Percentiles rank a stretch among this genome's conserved stretches.
phyloP scores from a whole-genome alignment of 92 coral and sea anemone species.

The Siderastrea radians region DNA sequence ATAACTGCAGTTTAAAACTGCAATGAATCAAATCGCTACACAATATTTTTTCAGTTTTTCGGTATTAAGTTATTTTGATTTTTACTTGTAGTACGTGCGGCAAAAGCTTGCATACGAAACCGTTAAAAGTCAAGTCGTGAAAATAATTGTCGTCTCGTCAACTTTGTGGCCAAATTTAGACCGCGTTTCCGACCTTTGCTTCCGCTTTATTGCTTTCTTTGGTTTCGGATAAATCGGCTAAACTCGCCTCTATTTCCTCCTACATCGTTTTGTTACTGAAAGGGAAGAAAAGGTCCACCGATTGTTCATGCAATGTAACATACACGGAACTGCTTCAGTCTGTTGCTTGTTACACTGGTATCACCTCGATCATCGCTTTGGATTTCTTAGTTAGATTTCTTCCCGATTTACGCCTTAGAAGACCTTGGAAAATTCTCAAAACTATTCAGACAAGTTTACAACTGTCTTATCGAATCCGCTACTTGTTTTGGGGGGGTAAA shows the following conservation, averaged over 20 bases:
- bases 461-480: background rate
- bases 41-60: background rate
- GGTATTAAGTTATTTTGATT: background rate
- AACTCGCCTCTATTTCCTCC: constrained; percentile 16
- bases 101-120: background rate
- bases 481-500: background rate
- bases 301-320: background rate
- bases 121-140: constrained; percentile 7
- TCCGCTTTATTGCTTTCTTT: constrained; percentile 3
- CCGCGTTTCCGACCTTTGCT: constrained; percentile 15
- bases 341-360: background rate
- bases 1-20: too few relatives aligned
- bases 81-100: background rate
- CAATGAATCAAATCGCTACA: background rate
- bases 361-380: background rate
- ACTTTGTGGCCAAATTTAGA: constrained; percentile 41
- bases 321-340: background rate
- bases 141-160: constrained; percentile 23
- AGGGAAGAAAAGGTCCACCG: background rate
- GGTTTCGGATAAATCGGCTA: constrained; percentile 21
- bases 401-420: background rate
- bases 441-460: background rate
- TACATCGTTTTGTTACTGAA: background rate
- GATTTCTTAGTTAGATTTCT: background rate
- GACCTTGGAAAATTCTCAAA: background rate